Percentiles rank a stretch among this genome's conserved stretches.
Conservation (phyloP, 2,113 vertebrate genomes). For the Fulica atra region DNA sequence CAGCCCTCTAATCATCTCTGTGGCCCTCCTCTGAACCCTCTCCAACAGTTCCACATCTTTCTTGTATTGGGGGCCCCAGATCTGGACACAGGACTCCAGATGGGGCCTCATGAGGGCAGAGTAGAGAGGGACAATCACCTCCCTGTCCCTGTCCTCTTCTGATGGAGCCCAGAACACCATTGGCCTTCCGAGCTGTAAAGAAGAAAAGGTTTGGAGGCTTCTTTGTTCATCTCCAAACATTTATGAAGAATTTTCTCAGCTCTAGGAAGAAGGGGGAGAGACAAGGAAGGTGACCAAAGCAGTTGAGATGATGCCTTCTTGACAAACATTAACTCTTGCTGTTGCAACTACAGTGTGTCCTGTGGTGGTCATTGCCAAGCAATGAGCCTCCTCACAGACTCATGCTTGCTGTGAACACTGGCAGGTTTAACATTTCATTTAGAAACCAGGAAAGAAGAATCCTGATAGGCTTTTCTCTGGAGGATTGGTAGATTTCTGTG, state of each 20-base stretch:
- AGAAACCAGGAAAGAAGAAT: neutral
- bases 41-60: no score
- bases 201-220: neutral
- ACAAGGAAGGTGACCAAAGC: neutral
- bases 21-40: no score
- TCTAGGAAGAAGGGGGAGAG: neutral
- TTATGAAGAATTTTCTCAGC: neutral
- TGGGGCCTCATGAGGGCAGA: no score
- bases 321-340: neutral
- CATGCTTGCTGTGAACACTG: neutral
- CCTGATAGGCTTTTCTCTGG: fast-evolving
- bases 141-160: no score
- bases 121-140: no score
- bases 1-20: no score
- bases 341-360: neutral
- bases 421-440: neutral
- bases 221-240: neutral
- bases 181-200: no score
- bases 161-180: no score
- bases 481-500: neutral
- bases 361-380: neutral
- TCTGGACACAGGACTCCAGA: no score
- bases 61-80: no score
- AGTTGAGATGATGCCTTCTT: neutral
- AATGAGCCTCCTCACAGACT: neutral